phyloP scores from a whole-genome alignment of 37 sponge, comb jelly and placozoan genomes.

The Mnemiopsis leidyi region DNA sequence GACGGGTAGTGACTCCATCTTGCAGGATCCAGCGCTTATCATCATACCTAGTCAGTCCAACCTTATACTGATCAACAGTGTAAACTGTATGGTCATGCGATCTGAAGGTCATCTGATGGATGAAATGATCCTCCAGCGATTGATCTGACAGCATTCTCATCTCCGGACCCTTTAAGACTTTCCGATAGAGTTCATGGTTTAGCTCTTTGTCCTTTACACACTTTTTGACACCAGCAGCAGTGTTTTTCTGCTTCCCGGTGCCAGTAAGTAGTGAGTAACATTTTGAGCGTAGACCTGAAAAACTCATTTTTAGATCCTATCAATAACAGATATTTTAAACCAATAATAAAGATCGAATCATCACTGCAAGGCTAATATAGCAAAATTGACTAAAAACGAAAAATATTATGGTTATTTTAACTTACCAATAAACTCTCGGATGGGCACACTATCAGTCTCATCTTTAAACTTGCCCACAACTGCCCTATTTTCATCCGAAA shows the following conservation, averaged over 20 bases:
- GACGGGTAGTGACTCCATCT: conserved; percentile 44
- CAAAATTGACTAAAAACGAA: no score
- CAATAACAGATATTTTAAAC: no score
- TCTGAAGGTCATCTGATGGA: conserved; percentile 17
- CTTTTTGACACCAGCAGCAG: conserved; percentile 54
- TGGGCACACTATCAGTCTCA: background rate
- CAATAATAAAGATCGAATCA: no score
- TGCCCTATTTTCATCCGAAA: conserved; percentile 29
- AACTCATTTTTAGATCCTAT: no score
- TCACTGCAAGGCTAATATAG: no score
- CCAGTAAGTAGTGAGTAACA: background rate
- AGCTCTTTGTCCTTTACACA: conserved; percentile 21
- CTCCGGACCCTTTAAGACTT: background rate
- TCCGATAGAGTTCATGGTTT: background rate
- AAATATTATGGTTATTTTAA: no score
- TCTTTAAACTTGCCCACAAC: conserved; percentile 63
- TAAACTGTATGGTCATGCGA: conserved; percentile 1
- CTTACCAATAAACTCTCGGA: conserved; percentile 30
- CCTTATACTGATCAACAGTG: conserved; percentile 15
- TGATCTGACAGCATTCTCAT: background rate
- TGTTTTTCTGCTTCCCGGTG: conserved; percentile 17
- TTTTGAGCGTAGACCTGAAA: conserved; percentile 29
- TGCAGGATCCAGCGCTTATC: conserved; percentile 40
- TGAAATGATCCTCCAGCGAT: conserved; percentile 9
- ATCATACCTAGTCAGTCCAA: conserved; percentile 58